Evolutionary conservation across 92 coral and sea anemone genomes (phyloP).

Genomic region (Zoanthus gigantus): DNA sequence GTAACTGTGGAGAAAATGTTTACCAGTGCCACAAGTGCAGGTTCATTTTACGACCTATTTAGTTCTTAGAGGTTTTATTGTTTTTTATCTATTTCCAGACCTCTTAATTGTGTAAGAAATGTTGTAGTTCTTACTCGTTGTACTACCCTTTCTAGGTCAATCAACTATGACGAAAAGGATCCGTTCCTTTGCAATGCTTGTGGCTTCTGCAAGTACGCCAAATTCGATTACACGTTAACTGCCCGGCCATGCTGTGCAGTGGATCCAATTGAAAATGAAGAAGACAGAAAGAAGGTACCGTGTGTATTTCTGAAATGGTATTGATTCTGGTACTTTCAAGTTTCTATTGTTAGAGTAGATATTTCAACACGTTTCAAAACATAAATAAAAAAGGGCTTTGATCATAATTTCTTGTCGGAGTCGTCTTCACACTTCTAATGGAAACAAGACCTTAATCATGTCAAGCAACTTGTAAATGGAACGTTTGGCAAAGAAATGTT

Average conservation of each 20-base stretch:
- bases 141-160: slow-evolving; percentile 68
- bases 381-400: no score
- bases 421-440: background rate
- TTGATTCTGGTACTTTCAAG: no score
- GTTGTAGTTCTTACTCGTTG: background rate
- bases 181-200: slow-evolving; percentile 99
- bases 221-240: slow-evolving; percentile 97
- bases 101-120: background rate
- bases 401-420: background rate
- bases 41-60: slow-evolving; percentile 41
- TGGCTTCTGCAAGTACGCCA: slow-evolving; percentile 99
- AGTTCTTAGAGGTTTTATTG: background rate
- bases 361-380: no score
- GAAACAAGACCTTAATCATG: no score
- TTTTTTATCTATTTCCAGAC: background rate
- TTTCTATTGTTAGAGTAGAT: no score
- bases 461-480: no score
- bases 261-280: slow-evolving; percentile 98
- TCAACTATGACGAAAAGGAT: slow-evolving; percentile 97
- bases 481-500: background rate
- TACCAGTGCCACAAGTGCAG: slow-evolving; percentile 99
- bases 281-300: slow-evolving; percentile 93
- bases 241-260: slow-evolving; percentile 99
- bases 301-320: background rate
- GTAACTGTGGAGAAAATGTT: slow-evolving; percentile 99